Base-by-base conservation (phyloP, 2,113 vertebrate genomes). In the Lycocorax pyrrhopterus region DNA sequence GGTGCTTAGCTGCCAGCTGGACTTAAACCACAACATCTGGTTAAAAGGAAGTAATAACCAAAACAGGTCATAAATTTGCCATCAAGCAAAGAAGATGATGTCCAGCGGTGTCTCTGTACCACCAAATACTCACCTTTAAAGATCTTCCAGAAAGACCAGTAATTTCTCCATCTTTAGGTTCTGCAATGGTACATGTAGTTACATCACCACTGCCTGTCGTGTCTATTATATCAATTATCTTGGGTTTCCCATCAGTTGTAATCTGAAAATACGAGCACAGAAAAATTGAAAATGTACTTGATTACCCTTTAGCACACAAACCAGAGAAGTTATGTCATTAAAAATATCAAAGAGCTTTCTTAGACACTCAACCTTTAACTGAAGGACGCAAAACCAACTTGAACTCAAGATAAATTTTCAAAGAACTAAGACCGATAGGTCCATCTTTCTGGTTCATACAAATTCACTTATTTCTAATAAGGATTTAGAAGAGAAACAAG, bases 161-260 rank as follows among this genome's bases (percentile, higher is more conserved):
- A 78, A 99, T 97, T 91, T 98, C 98, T 27, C 98, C 99, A 43
- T 99, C 99, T 96, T 99, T 99, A 39, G 98, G 97, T 86, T 99
- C 99, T 49, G 95, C 97, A 93, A 99, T 71, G 1, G 98, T 99
- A 64, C 97, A 97, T 39, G 99, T 99, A 95, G 99, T 99, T 94
- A 99, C 99, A 82, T 99, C 99, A 16, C 99, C 99, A 81, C 99
- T 99, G 96, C 99, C 99, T 17, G 99, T 99, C 6, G 99, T 99
- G 89, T 99, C 99, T 37, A 99, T 99, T 96, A 99, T 99, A 95
- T 99, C 99, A 77, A 99, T 77, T 90, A 99, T 99, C 98, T 99
- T 99, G 53, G 99, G 99, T 91, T 99, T 99, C 47, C 99, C 99
- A 87, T 99, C 99, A 53, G 99, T 99, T 87, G 99, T 99, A 95